phyloP scores from a whole-genome alignment of 2,888 invertebrate genomes.

The Cryptocephalus primarius region DNA sequence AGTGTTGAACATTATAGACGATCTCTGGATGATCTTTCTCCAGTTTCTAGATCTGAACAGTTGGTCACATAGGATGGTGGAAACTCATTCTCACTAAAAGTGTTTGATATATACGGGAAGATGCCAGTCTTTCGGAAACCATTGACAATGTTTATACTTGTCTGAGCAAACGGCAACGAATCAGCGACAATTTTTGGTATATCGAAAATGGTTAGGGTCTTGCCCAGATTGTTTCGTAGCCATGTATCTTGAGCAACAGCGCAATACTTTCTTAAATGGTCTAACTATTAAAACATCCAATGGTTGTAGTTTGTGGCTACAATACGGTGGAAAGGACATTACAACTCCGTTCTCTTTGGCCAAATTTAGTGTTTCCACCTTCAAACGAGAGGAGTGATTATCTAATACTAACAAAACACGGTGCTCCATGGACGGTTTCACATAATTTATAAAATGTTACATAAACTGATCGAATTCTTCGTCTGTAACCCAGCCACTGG shows the following conservation, averaged over 20 bases:
- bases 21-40: too few relatives aligned
- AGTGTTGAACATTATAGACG: neutral
- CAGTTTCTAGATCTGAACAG: neutral
- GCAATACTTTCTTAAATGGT: neutral
- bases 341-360: neutral
- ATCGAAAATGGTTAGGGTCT: conserved; percentile 1
- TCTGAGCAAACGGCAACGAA: conserved; percentile 2
- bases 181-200: conserved; percentile 2
- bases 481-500: conserved; percentile 3
- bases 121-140: conserved; percentile 3
- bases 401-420: conserved; percentile 1
- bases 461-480: conserved; percentile 3
- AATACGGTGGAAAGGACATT: neutral
- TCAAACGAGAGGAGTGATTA: conserved; percentile 3
- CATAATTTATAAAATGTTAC: too few relatives aligned
- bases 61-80: neutral
- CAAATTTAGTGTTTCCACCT: conserved; percentile 2
- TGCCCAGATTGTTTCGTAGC: conserved; percentile 1
- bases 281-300: neutral
- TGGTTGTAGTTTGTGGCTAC: too few relatives aligned
- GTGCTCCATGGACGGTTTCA: conserved; percentile 1
- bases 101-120: conserved; percentile 2
- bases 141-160: conserved; percentile 1
- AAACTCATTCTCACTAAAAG: conserved; percentile 2
- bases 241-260: conserved; percentile 1